Base-by-base conservation (phyloP, 2,797 vertebrate species). In the Clarias fuscus region DNA sequence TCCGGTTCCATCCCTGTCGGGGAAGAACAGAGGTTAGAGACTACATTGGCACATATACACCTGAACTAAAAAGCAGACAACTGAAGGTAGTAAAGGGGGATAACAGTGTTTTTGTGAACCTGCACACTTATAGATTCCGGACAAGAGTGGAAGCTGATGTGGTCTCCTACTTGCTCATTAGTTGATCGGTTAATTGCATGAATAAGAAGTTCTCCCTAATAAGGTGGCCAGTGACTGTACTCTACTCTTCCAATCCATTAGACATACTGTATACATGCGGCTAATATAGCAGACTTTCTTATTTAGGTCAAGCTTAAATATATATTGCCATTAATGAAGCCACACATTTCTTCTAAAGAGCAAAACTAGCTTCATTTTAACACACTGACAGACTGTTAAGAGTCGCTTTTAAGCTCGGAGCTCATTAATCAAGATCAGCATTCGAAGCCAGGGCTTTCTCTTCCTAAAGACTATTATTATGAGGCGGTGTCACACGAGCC, bases 401-500 rank as follows among this genome's bases (percentile, higher is more conserved):
- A 65, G 62, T 15, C 10, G 24, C 22, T 68, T 83, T 86, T 10
- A 83, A 86, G 56, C 53, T 81, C 27, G 53, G 65, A 82, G 79
- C 79, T 76, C 81, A 84, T 86, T 83, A 86, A 78, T 78, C 82
- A 77, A 84, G 86, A 80, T 87, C 64, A 87, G 56, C 82, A 65
- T 40, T 18, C 33, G 43, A 84, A 73, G 82, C 64, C 76, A 14
- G 58, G 71, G 61, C 80, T 65, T 56, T 78, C 75, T 84, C 83
- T 22, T 83, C 27, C 83, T 87, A 72, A 85, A 88, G 59, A 85
- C 67, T 61, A 58, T 82, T 85, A 80, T 88, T 84, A 86, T 53
- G 59, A 85, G 80, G 22, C 17, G 8, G 76, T 77, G 82, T 84
- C 82, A 77, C 59, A 33, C 10, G 24, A 18, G 22, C 40, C 11